These are phyloP conservation scores for Todus mexicanus DNA, from an alignment of 2,797 vertebrate species.

Conservation along the genomic window DNA sequence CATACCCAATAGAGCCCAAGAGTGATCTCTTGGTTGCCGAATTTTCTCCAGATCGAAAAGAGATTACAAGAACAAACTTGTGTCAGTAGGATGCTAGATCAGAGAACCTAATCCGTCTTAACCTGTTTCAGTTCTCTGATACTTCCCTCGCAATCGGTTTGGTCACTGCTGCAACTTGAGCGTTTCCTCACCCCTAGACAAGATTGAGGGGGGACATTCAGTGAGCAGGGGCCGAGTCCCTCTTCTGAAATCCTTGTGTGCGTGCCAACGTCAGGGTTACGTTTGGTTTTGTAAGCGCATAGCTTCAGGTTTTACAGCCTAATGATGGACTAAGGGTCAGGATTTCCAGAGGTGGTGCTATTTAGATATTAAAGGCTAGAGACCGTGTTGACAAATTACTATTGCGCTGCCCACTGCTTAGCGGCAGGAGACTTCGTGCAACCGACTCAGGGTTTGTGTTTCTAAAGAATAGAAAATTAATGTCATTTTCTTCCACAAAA, in stretches of 20 bases:
- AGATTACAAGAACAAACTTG: neutral
- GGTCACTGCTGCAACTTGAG: neutral
- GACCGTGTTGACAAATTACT: neutral
- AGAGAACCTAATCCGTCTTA: neutral
- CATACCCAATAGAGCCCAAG: neutral
- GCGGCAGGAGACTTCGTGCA: neutral
- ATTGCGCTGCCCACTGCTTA: neutral
- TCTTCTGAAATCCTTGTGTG: neutral
- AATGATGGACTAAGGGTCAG: neutral
- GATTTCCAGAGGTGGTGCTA: neutral
- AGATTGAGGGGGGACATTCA: accelerated
- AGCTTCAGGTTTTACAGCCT: neutral
- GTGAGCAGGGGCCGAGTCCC: neutral
- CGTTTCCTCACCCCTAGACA: neutral
- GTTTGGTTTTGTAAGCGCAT: neutral
- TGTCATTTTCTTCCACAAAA: neutral
- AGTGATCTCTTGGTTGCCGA: neutral
- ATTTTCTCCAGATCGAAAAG: neutral
- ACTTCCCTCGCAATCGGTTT: neutral
- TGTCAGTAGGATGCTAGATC: neutral
- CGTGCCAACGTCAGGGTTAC: neutral
- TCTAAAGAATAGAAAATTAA: neutral
- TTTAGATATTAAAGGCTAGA: neutral
- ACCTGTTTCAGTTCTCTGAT: neutral
- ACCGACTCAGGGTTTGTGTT: neutral